Evolutionary conservation across 2,888 invertebrate species (phyloP).

Genomic region (Slavum lentiscoides): DNA sequence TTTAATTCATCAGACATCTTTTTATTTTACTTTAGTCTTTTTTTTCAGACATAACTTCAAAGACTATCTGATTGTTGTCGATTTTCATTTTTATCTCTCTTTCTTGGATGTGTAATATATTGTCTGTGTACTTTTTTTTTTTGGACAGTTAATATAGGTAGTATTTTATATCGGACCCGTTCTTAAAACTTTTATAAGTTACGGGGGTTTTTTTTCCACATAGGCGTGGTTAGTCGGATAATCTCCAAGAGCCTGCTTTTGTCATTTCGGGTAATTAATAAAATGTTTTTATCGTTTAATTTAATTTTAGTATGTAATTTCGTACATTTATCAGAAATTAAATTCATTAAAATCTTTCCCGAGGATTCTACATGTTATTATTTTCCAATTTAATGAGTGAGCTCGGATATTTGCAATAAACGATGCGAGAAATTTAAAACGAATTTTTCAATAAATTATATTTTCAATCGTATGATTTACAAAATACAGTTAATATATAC

Average conservation of each 20-base stretch:
- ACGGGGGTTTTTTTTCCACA: not conserved
- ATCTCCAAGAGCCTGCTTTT: not conserved
- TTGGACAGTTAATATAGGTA: not conserved
- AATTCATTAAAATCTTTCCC: no score
- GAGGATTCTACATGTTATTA: no score
- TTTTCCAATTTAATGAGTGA: no score
- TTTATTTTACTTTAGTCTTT: not conserved
- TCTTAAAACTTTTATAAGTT: conserved; percentile 1
- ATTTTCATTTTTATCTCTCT: conserved; percentile 18
- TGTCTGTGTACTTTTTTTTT: not conserved
- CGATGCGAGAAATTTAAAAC: no score
- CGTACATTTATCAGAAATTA: not conserved
- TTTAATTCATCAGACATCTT: not conserved
- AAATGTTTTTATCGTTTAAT: not conserved
- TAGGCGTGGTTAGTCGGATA: not conserved
- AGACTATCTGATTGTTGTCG: conserved; percentile 9
- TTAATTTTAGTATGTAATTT: not conserved
- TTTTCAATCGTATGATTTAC: no score
- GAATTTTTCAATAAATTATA: no score
- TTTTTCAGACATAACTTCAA: conserved; percentile 1
- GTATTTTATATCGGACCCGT: not conserved
- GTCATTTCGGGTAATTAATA: not conserved
- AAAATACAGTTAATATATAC: no score
- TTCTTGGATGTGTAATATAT: not conserved
- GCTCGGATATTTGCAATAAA: no score